These are phyloP conservation scores for Stomatorhinus ivindoensis DNA, from an alignment of 2,113 vertebrate genomes.

Conservation along the genomic window DNA sequence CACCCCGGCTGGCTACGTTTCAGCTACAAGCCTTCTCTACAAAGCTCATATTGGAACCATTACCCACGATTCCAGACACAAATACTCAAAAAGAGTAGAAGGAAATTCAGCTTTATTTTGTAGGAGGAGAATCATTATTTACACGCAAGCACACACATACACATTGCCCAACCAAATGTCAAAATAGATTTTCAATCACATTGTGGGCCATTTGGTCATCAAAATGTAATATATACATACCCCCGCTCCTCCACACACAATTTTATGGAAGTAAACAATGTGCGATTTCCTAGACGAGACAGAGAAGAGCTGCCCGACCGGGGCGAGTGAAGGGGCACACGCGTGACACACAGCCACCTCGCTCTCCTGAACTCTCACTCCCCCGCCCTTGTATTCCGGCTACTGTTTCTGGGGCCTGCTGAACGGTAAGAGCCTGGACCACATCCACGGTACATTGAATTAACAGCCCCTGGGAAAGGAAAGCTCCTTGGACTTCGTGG, in stretches of 20 bases:
- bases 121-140: conserved; percentile 29
- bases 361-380: not conserved
- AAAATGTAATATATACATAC: not conserved
- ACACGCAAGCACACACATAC: no score
- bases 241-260: not conserved
- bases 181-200: no score
- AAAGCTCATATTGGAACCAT: not conserved
- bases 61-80: not conserved
- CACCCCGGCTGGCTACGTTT: not conserved
- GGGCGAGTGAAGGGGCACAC: conserved; percentile 23
- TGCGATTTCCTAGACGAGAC: not conserved
- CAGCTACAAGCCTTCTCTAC: not conserved
- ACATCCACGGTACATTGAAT: conserved; percentile 18
- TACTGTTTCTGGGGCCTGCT: conserved; percentile 34
- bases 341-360: conserved; percentile 27
- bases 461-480: conserved; percentile 42
- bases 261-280: not conserved
- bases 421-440: conserved; percentile 31
- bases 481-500: conserved; percentile 17
- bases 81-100: not conserved
- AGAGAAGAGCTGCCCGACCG: not conserved
- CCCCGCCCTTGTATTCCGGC: conserved; percentile 29
- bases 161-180: no score
- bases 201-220: not conserved
- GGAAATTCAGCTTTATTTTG: not conserved